These are phyloP conservation scores for Elysia crispata DNA, from an alignment of 2,888 invertebrate species.

Conservation along the genomic window DNA sequence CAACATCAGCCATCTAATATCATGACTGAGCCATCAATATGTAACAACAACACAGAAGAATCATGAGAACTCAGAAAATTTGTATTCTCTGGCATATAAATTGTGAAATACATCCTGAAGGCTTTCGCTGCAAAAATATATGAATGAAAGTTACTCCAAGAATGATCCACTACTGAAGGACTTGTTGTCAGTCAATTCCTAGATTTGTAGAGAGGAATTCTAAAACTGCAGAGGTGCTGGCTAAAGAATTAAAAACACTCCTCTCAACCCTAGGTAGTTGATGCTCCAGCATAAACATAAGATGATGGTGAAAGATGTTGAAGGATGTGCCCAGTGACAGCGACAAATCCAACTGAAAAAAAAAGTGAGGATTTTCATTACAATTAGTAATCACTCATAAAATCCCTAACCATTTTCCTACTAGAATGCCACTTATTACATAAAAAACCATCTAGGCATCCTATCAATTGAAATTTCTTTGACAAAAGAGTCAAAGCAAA, in stretches of 20 bases:
- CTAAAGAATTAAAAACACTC: constrained; percentile 87
- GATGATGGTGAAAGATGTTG: constrained; percentile 94
- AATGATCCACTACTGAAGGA: no score
- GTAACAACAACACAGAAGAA: no score
- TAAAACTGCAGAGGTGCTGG: constrained; percentile 84
- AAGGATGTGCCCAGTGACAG: constrained; percentile 84
- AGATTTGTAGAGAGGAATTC: constrained; percentile 83
- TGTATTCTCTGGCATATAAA: no score
- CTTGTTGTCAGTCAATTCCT: constrained; percentile 48
- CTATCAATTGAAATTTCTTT: constrained; percentile 3
- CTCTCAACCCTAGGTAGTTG: constrained; percentile 86
- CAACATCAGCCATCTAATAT: no score
- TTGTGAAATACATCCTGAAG: no score
- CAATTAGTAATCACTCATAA: no score
- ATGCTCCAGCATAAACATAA: constrained; percentile 96
- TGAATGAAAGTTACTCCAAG: no score
- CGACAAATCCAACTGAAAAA: constrained; percentile 78
- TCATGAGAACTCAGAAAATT: no score
- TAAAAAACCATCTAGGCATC: not conserved
- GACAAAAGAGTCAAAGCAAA: not conserved
- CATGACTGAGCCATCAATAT: no score
- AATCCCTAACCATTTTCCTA: not conserved
- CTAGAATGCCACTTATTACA: not conserved
- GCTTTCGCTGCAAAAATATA: no score
- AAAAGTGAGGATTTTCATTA: not conserved